phyloP scores from a whole-genome alignment of 30 jellyfish, hydroid and myxozoan species.

The Calvadosia cruxmelitensis region DNA sequence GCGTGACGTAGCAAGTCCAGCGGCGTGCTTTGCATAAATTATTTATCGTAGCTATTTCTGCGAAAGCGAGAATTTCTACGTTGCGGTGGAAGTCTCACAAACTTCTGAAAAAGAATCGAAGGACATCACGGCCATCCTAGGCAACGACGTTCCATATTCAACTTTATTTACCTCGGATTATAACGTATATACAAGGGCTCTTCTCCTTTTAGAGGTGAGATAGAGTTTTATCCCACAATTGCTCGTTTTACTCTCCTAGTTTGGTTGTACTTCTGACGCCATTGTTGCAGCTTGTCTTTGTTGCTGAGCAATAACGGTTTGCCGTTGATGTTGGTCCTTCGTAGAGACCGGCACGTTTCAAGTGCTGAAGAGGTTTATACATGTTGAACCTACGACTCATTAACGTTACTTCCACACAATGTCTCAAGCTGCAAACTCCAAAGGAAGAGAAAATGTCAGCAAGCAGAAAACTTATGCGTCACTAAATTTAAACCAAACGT shows the following conservation, averaged over 20 bases:
- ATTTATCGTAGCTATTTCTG: background rate
- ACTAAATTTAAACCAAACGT: slow-evolving; percentile 82
- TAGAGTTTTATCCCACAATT: too few species aligned
- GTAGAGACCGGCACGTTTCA: slow-evolving; percentile 91
- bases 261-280: background rate
- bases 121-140: background rate
- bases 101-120: background rate
- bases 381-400: slow-evolving; percentile 68
- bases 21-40: slow-evolving; percentile 3
- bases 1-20: too few species aligned
- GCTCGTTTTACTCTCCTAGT: background rate
- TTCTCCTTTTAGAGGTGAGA: background rate
- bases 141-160: background rate
- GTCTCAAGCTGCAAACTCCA: slow-evolving; percentile 83
- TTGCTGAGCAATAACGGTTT: too few species aligned
- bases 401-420: slow-evolving; percentile 57
- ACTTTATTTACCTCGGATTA: background rate
- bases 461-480: slow-evolving; percentile 58
- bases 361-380: slow-evolving; percentile 72
- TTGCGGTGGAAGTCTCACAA: background rate
- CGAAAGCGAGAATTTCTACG: background rate
- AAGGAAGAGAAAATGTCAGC: slow-evolving; percentile 87
- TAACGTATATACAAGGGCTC: background rate
- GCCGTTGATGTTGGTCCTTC: slow-evolving; percentile 4
- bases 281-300: background rate